Base-by-base conservation (phyloP, 2,113 vertebrate species). In the Manacus vitellinus region DNA sequence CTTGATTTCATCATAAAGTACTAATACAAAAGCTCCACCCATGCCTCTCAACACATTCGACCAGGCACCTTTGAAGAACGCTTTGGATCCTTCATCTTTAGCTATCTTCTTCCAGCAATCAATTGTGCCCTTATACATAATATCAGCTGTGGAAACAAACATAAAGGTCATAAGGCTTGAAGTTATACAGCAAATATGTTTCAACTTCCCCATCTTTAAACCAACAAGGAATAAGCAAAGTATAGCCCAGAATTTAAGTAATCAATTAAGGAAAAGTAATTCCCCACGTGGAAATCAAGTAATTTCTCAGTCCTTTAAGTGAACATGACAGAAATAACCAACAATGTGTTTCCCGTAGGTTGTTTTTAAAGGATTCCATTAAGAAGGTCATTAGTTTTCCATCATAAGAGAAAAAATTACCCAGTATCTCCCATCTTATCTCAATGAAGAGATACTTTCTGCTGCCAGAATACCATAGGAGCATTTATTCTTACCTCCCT, bases 21-120 rank as follows among this genome's bases (percentile, higher is more conserved):
- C 99, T 97, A 99, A 89, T 98, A 99, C 99, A 93, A 99, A 99
- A 97, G 99, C 99, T 35, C 99, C 99, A 0, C 99, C 99, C 99
- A 99, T 99, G 97, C 99, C 99, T 98, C 99, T 98, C 98, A 99
- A 96, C 90, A 99, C 99, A 39, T 99, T 99, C 67, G 99, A 99
- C 99, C 99, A 99, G 96, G 99, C 99, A 35, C 99, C 99, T 98
- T 99, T 99, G 98, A 99, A 99, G 98, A 99, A 99, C 14, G 99
- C 99, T 46, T 97, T 99, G 92, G 67, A 5, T 90, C 99, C 99
- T 98, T 99, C 99, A 41, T 99, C 99, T 97, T 99, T 99, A 3
- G 98, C 59, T 92, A 99, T 99, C 98, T 99, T 99, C 98, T 51
- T 99, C 99, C 99, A 99, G 98, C 99, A 99, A 95, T 99, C 99